phyloP scores from a whole-genome alignment of 2,113 vertebrate species.

The Pseudolaguvia tuberculata region DNA sequence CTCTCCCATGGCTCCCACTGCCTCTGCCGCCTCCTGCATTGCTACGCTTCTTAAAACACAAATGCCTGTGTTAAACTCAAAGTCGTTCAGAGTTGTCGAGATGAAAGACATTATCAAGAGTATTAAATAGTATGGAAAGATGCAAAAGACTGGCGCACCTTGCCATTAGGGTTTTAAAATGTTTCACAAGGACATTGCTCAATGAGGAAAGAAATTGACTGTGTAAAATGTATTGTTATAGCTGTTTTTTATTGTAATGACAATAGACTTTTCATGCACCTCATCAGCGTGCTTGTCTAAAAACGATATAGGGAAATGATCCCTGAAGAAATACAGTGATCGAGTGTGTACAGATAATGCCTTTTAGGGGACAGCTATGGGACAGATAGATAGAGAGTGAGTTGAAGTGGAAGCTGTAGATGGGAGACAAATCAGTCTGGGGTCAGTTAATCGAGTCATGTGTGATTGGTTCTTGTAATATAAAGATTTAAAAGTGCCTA shows the following conservation, averaged over 20 bases:
- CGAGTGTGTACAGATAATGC: conserved; percentile 50
- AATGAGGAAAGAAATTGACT: conserved; percentile 70
- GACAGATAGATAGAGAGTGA: conserved; percentile 27
- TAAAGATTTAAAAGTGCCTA: background rate
- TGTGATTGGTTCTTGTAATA: background rate
- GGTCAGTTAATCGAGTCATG: background rate
- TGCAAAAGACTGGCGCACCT: conserved; percentile 29
- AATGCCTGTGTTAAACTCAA: conserved; percentile 46
- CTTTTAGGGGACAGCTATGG: conserved; percentile 40
- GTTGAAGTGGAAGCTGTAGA: background rate
- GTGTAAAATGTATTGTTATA: conserved; percentile 67
- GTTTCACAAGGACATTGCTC: conserved; percentile 61
- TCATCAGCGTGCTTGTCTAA: conserved; percentile 60
- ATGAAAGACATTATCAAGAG: conserved; percentile 42
- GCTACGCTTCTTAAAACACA: conserved; percentile 34
- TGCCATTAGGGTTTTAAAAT: conserved; percentile 52
- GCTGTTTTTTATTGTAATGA: conserved; percentile 69
- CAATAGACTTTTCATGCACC: conserved; percentile 65
- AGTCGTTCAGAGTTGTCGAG: conserved; percentile 36
- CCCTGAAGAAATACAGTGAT: conserved; percentile 64
- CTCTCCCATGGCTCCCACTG: conserved; percentile 50
- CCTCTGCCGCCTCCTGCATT: conserved; percentile 40
- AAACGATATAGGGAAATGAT: conserved; percentile 65
- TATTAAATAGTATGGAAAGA: conserved; percentile 42
- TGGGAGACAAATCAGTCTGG: background rate